These are phyloP conservation scores for Epinephelus fuscoguttatus DNA, from an alignment of 2,113 vertebrate genomes.

Conservation along the genomic window DNA sequence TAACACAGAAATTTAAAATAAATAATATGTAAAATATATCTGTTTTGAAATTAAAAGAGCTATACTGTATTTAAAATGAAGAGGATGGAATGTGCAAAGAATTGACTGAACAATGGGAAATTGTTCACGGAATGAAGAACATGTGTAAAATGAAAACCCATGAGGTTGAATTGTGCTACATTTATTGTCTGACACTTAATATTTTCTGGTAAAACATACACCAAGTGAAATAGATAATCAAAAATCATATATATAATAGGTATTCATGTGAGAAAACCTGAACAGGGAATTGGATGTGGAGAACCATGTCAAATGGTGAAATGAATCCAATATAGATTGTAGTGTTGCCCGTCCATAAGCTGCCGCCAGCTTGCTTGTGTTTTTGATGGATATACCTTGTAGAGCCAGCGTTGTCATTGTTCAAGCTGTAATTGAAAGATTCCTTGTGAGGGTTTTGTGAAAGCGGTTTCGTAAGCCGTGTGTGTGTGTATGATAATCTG, in stretches of 20 bases:
- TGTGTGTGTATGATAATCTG: constrained; percentile 29
- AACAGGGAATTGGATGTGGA: constrained; percentile 32
- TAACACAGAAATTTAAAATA: not conserved
- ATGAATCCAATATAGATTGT: constrained; percentile 45
- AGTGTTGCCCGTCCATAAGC: constrained; percentile 4
- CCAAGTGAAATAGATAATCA: constrained; percentile 8
- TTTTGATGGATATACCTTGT: constrained; percentile 40
- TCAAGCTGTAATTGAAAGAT: constrained; percentile 52
- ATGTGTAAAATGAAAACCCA: not conserved
- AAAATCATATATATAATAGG: not conserved
- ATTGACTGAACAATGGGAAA: not conserved
- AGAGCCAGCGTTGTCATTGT: constrained; percentile 32
- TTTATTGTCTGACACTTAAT: not conserved
- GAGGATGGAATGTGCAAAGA: not conserved
- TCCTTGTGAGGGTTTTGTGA: constrained; percentile 31
- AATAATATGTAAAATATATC: too few relatives aligned
- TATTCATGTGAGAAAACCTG: constrained; percentile 11
- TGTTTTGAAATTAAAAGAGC: not conserved
- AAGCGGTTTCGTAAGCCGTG: constrained; percentile 9
- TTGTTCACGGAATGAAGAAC: not conserved
- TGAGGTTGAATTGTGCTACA: not conserved
- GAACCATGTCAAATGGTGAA: constrained; percentile 16
- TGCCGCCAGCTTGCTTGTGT: constrained; percentile 25
- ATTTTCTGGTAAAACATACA: constrained; percentile 8
- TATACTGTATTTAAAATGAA: too few relatives aligned